Base-by-base conservation (phyloP, 2,797 vertebrate species). In the Harpagifer antarcticus region DNA sequence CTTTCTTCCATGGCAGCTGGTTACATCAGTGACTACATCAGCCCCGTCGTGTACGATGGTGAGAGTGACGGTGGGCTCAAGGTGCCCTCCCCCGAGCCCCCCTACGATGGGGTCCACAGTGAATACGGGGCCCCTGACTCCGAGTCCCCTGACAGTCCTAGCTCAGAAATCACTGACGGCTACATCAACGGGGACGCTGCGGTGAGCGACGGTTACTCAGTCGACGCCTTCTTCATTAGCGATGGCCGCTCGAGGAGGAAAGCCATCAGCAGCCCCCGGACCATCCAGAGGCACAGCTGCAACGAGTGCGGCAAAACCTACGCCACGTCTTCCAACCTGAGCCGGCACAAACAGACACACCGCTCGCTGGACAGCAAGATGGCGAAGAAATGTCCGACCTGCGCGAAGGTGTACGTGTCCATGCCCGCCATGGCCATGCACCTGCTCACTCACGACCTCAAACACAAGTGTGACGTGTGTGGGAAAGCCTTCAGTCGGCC, bases 401-500 rank as follows among this genome's bases (percentile, higher is more conserved):
- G 97, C 68, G 96, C 96, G 72, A 98, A 98, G 93, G 96, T 96
- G 89, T 98, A 98, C 76, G 97, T 98, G 88, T 98, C 97, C 95
- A 98, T 98, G 97, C 97, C 97, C 63, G 97, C 97, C 92, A 96
- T 98, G 96, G 97, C 97, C 89, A 98, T 98, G 97, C 97, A 98
- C 94, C 94, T 98, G 89, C 97, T 98, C 67, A 98, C 97, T 42
- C 97, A 98, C 81, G 96, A 98, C 95, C 96, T 98, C 90, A 97
- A 97, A 94, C 97, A 98, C 96, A 98, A 98, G 93, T 98, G 97
- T 60, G 96, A 96, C 1, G 95, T 97, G 86, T 98, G 97, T n/a
- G 96, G 96, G 69, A 98, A 98, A 82, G 97, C 97, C 63, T 98
- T 98, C 94, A 98, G 97, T 60, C 91, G 97, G 58, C 97, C 97